phyloP scores from a whole-genome alignment of 2,113 vertebrate genomes.

The Hypomesus transpacificus region DNA sequence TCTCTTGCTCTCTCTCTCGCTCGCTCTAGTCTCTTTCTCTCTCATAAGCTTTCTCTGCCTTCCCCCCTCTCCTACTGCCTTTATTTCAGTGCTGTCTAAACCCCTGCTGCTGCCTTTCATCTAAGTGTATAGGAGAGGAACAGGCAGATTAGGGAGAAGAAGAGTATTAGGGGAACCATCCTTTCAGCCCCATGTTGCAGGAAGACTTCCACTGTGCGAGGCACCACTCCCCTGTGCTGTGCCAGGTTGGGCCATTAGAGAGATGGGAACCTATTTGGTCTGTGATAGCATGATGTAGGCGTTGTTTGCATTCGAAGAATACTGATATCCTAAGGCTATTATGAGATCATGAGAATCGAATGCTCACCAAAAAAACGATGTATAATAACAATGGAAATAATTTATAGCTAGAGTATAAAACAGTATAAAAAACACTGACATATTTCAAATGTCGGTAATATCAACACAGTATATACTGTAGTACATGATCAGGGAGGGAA shows the following conservation, averaged over 20 bases:
- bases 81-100: slow-evolving; percentile 35
- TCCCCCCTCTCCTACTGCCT: neutral
- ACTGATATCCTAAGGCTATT: slow-evolving; percentile 25
- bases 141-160: slow-evolving; percentile 51
- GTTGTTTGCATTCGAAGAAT: slow-evolving; percentile 52
- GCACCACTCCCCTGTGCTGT: neutral
- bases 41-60: neutral
- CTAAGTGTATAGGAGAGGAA: slow-evolving; percentile 47
- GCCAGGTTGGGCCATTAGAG: neutral
- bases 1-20: slow-evolving; percentile 15
- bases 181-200: slow-evolving; percentile 20
- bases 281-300: slow-evolving; percentile 28
- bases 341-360: neutral
- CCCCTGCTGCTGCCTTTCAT: slow-evolving; percentile 50
- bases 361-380: neutral
- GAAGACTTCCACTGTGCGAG: neutral
- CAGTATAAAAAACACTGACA: neutral
- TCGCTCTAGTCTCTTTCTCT: slow-evolving; percentile 13
- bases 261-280: neutral
- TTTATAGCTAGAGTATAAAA: slow-evolving; percentile 11
- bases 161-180: slow-evolving; percentile 50
- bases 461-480: no score
- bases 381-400: neutral
- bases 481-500: no score
- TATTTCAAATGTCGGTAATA: neutral